Conservation (phyloP, 2,113 vertebrate species). For the Rhinopomastus cyanomelas region DNA sequence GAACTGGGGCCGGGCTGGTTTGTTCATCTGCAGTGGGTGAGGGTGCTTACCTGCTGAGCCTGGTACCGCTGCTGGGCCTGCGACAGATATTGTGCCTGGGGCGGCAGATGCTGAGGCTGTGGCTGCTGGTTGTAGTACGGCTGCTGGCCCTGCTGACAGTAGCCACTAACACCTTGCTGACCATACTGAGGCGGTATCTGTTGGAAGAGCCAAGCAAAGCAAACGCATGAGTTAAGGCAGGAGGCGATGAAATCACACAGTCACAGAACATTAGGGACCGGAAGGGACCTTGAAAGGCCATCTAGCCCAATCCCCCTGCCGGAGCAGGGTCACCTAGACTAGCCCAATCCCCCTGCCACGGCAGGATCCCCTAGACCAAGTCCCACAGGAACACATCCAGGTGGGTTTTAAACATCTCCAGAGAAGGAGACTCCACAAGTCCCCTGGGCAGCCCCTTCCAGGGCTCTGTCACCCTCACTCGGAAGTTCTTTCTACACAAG, state of each 20-base stretch:
- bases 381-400: too few species aligned
- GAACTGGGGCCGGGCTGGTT: accelerated
- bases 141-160: conserved; percentile 91
- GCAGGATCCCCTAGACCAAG: too few species aligned
- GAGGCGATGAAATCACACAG: not conserved
- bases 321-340: too few species aligned
- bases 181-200: conserved; percentile 94
- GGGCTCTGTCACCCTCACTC: too few species aligned
- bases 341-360: too few species aligned
- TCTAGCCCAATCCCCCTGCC: too few species aligned
- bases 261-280: too few species aligned
- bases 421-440: too few species aligned
- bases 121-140: conserved; percentile 94
- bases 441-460: too few species aligned
- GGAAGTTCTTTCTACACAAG: not conserved
- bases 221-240: conserved; percentile 25
- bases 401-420: too few species aligned
- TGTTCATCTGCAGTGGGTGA: not conserved
- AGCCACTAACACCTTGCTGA: conserved; percentile 88
- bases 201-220: conserved; percentile 70
- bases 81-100: conserved; percentile 81
- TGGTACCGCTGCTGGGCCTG: conserved; percentile 89
- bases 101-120: conserved; percentile 82
- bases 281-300: too few species aligned
- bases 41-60: conserved; percentile 85